Evolutionary conservation across 2,888 invertebrate genomes (phyloP).

Genomic region (Gymnoscelis rufifasciata): DNA sequence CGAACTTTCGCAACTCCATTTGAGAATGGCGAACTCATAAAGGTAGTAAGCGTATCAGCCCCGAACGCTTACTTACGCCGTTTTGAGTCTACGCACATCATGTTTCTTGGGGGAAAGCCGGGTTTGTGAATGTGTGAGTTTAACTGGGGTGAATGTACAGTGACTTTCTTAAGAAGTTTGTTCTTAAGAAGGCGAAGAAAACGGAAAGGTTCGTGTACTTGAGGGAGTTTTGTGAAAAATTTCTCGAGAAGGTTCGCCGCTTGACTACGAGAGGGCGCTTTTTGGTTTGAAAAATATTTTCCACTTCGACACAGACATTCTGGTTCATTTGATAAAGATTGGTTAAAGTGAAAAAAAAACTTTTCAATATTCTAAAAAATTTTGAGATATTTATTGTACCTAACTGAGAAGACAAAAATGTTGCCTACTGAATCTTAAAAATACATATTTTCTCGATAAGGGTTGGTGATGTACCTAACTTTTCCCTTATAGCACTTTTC

Average conservation of each 20-base stretch:
- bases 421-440: too few relatives aligned
- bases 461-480: too few relatives aligned
- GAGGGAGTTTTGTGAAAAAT: slow-evolving; percentile 71
- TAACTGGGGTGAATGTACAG: slow-evolving; percentile 39
- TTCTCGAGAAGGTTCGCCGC: slow-evolving; percentile 46
- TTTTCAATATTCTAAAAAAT: too few relatives aligned
- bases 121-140: slow-evolving; percentile 44
- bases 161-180: slow-evolving; percentile 68
- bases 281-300: background rate
- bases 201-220: slow-evolving; percentile 72
- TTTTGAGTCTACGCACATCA: slow-evolving; percentile 33
- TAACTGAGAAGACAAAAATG: too few relatives aligned
- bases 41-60: slow-evolving; percentile 20
- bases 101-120: slow-evolving; percentile 36
- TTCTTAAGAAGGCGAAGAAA: slow-evolving; percentile 77
- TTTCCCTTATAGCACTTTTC: too few relatives aligned
- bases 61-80: slow-evolving; percentile 30
- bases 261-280: slow-evolving; percentile 61
- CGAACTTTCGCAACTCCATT: slow-evolving; percentile 13
- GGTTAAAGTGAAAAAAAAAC: too few relatives aligned
- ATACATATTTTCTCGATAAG: too few relatives aligned
- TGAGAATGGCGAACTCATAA: slow-evolving; percentile 4
- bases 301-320: too few relatives aligned
- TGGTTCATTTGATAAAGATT: too few relatives aligned
- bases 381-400: too few relatives aligned